Evolutionary conservation across 2,113 vertebrate genomes (phyloP).

Genomic region (Psammodynastes pulverulentus): DNA sequence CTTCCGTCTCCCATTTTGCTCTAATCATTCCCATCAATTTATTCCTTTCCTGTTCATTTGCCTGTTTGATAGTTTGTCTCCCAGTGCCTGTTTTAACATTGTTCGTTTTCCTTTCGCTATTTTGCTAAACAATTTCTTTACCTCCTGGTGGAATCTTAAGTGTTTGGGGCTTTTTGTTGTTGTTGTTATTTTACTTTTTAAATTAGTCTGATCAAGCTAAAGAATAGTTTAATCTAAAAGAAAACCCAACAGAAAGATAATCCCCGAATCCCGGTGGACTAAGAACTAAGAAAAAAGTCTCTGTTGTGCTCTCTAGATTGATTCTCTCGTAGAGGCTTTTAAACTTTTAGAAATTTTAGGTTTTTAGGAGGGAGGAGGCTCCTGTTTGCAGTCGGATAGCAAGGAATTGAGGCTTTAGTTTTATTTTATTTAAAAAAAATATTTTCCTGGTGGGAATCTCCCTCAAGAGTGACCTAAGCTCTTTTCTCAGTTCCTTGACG

Average conservation of each 20-base stretch:
- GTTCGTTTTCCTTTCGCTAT: background rate
- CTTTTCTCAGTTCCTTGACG: background rate
- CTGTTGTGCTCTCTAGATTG: background rate
- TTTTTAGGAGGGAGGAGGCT: background rate
- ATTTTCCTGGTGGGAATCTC: too few species aligned
- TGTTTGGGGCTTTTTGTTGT: rapidly evolving
- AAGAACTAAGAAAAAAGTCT: background rate
- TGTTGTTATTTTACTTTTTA: background rate
- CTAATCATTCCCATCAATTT: background rate
- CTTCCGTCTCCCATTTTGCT: background rate
- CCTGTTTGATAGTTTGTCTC: background rate
- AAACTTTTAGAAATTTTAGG: background rate
- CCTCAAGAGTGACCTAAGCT: background rate
- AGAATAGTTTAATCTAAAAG: background rate
- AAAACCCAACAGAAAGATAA: constrained; percentile 27
- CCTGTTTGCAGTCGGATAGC: background rate
- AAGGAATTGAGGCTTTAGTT: background rate
- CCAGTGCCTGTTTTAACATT: background rate
- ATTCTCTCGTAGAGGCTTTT: background rate
- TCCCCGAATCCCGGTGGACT: constrained; percentile 24
- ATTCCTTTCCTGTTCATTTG: constrained; percentile 18
- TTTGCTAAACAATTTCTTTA: constrained; percentile 32
- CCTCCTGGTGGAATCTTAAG: constrained; percentile 26
- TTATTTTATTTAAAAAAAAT: too few species aligned
- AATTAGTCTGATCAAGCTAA: constrained; percentile 16